phyloP scores from a whole-genome alignment of 2,113 vertebrate species.

The Fregata magnificens region DNA sequence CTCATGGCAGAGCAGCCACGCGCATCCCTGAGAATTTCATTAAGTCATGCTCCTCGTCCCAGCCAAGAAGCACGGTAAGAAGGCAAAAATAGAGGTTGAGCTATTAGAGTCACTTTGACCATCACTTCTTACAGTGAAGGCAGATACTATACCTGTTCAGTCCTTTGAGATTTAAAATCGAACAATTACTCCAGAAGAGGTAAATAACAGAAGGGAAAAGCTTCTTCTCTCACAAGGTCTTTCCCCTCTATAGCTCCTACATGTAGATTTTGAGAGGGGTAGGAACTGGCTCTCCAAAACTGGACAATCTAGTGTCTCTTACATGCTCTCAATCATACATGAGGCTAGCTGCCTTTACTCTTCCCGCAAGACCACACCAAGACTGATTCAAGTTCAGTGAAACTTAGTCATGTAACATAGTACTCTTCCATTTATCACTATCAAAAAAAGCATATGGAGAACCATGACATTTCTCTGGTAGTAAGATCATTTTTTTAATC shows the following conservation, averaged over 20 bases:
- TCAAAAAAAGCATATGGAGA: background rate
- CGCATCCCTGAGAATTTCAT: background rate
- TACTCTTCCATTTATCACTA: background rate
- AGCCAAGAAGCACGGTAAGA: background rate
- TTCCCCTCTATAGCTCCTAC: background rate
- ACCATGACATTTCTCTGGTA: background rate
- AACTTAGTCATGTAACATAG: background rate
- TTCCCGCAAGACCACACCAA: background rate
- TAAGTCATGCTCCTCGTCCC: background rate
- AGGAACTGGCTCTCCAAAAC: background rate
- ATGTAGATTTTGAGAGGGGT: background rate
- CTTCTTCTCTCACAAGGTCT: background rate
- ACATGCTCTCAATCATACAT: rapidly evolving
- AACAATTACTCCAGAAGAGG: background rate
- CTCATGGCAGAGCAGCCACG: background rate
- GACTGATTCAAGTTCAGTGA: background rate
- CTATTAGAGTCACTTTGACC: background rate
- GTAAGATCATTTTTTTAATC: background rate
- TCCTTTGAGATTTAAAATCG: background rate
- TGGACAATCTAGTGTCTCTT: background rate
- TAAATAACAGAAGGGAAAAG: background rate
- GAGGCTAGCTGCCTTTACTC: background rate
- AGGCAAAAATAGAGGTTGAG: background rate
- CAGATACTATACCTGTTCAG: background rate
- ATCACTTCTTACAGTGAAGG: background rate